Base-by-base conservation (phyloP, 2,113 vertebrate genomes). In the Python bivittatus region DNA sequence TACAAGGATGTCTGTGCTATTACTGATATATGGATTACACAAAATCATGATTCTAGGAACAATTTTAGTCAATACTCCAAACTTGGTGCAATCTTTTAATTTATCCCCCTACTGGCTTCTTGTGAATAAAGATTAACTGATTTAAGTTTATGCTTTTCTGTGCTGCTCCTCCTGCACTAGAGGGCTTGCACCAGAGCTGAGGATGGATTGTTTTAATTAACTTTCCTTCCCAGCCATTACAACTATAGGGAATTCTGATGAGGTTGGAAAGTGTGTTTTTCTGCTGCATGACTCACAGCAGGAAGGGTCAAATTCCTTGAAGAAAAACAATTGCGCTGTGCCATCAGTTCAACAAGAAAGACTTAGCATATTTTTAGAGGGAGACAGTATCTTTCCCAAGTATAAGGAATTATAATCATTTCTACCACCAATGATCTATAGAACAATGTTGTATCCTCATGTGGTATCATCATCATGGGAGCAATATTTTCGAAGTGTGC, bases 151-250 rank as follows among this genome's bases (percentile, higher is more conserved):
- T 56, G 38, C 85, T 56, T 57, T 79, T n/a, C 88, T 60, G 22
- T 53, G 22, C 4, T 20, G 33, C 42, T 68, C 23, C 8, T 17
- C 0, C 79, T 64, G 44, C 0, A 0, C 42, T 27, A 25, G 0
- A 1, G 25, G 44, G 9, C 60, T 83, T 10, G 22, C 53, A 25
- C 53, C 52, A 4, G 52, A 27, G 5, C 48, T 68, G 13, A 56
- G 68, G 72, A 83, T 53, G 22, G 25, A 44, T 27, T 44, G 89
- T 79, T 90, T 84, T 44, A 54, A 84, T 90, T 57, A 90, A 11
- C 33, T 56, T 84, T 29, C 6, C 89, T 90, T 44, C 29, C 54
- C 38, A 25, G 6, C 15, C 17, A 44, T 79, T 79, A 42, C 72
- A 79, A 79, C 17, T 42, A 7, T 42, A 42, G 33, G 33, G 72